Conservation (phyloP, 2,797 vertebrate species). For the Threskiornis aethiopicus region DNA sequence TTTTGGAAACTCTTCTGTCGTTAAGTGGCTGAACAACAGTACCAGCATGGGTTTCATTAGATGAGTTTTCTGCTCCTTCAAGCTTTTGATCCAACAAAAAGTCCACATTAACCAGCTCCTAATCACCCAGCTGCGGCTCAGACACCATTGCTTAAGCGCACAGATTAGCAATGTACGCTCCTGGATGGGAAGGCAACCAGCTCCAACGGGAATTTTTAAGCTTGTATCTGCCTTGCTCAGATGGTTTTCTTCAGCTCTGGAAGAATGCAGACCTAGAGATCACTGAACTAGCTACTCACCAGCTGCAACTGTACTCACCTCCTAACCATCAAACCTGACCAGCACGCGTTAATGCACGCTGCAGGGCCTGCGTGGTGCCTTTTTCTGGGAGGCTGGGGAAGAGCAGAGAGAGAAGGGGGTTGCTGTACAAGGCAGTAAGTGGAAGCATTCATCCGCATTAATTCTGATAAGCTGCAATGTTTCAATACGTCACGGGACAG, state of each 20-base stretch:
- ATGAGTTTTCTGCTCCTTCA: not conserved
- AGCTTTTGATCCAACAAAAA: not conserved
- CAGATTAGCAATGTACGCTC: not conserved
- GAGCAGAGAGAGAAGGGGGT: not conserved
- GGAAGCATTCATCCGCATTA: not conserved
- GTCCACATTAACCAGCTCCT: not conserved
- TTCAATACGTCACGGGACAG: fast-evolving
- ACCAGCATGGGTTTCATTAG: not conserved
- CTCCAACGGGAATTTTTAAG: not conserved
- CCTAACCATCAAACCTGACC: not conserved
- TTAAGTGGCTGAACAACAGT: not conserved
- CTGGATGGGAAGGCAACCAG: not conserved
- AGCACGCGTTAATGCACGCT: fast-evolving
- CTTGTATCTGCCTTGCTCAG: not conserved
- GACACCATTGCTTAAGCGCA: not conserved
- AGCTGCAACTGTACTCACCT: not conserved
- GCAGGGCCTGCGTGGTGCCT: not conserved
- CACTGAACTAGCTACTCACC: not conserved
- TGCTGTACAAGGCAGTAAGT: not conserved
- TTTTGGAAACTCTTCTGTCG: not conserved
- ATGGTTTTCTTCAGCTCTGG: not conserved
- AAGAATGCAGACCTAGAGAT: not conserved
- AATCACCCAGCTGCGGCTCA: not conserved
- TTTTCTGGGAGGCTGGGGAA: no score
- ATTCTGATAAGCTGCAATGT: not conserved